Percentiles rank a stretch among this genome's conserved stretches.
Evolutionary conservation across 2,888 invertebrate genomes (phyloP).

Genomic region (Trichogramma evanescens): DNA sequence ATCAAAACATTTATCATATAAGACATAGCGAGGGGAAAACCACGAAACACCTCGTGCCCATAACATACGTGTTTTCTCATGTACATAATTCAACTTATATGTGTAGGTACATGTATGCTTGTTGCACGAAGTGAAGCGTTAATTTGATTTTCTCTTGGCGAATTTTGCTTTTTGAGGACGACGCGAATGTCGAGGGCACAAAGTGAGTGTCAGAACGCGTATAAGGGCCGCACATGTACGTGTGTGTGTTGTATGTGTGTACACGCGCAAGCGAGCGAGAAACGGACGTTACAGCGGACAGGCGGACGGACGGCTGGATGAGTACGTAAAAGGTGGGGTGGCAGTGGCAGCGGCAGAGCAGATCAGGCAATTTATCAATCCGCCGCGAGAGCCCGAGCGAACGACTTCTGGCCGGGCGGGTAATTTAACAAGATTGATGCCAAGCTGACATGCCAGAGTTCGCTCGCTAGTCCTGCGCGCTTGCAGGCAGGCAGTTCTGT

Average conservation of each 20-base stretch:
- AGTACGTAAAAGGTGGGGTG: constrained; percentile 22
- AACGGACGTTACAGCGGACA: constrained; percentile 19
- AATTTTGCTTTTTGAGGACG: constrained; percentile 34
- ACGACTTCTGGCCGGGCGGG: constrained; percentile 42
- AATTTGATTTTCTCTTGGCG: constrained; percentile 40
- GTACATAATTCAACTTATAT: too few relatives aligned
- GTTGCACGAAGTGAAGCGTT: constrained; percentile 26
- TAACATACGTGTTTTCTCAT: too few relatives aligned
- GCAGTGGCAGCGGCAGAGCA: constrained; percentile 24
- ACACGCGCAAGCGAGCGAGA: constrained; percentile 20
- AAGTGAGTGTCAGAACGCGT: constrained; percentile 7
- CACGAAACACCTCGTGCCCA: too few relatives aligned
- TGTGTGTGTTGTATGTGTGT: constrained; percentile 24
- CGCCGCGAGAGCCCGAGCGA: constrained; percentile 24
- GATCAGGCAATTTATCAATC: constrained; percentile 46
- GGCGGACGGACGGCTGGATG: constrained; percentile 6
- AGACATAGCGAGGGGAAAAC: too few relatives aligned
- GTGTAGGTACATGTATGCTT: not conserved
- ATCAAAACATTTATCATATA: too few relatives aligned
- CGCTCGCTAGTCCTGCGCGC: constrained; percentile 22
- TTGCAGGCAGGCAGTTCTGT: not conserved
- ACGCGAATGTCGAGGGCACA: constrained; percentile 13
- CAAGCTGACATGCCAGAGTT: constrained; percentile 45
- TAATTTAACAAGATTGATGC: constrained; percentile 47
- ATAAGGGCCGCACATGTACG: constrained; percentile 33